Evolutionary conservation across 2,888 invertebrate species (phyloP).

Genomic region (Agrilus cyanescens): DNA sequence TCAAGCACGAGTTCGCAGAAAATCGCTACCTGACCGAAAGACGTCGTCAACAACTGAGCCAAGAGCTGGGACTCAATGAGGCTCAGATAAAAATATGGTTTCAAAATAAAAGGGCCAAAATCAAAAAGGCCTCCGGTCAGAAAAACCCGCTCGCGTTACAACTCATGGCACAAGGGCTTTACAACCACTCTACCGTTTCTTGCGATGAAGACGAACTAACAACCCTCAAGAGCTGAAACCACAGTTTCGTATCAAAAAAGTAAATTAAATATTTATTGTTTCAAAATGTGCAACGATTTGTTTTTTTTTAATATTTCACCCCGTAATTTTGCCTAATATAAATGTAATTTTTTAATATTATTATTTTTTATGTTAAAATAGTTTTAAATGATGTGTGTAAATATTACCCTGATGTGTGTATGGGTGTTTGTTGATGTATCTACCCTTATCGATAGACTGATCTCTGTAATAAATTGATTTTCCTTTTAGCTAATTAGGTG

Average conservation of each 20-base stretch:
- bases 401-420: too few relatives aligned
- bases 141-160: slow-evolving; percentile 79
- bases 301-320: too few relatives aligned
- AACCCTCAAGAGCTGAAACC: slow-evolving; percentile 1
- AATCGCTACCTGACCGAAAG: slow-evolving; percentile 89
- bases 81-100: slow-evolving; percentile 98
- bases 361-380: too few relatives aligned
- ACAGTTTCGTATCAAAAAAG: background rate
- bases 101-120: slow-evolving; percentile 93
- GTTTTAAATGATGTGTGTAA: too few relatives aligned
- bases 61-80: slow-evolving; percentile 84
- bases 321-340: too few relatives aligned
- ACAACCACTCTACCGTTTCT: slow-evolving; percentile 76
- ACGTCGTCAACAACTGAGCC: slow-evolving; percentile 79
- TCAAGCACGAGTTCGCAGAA: slow-evolving; percentile 89
- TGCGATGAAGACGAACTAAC: slow-evolving; percentile 40
- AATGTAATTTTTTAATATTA: too few relatives aligned
- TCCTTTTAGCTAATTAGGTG: too few relatives aligned
- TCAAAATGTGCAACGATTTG: background rate
- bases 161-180: slow-evolving; percentile 87
- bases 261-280: background rate
- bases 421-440: too few relatives aligned
- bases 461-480: too few relatives aligned
- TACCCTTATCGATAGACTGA: too few relatives aligned
- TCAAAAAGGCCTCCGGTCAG: slow-evolving; percentile 82